A percentile compares a stretch with the other conserved stretches of the same genome.
These are phyloP conservation scores for Chaenocephalus aceratus DNA, from an alignment of 2,113 vertebrate genomes.

Conservation along the genomic window DNA sequence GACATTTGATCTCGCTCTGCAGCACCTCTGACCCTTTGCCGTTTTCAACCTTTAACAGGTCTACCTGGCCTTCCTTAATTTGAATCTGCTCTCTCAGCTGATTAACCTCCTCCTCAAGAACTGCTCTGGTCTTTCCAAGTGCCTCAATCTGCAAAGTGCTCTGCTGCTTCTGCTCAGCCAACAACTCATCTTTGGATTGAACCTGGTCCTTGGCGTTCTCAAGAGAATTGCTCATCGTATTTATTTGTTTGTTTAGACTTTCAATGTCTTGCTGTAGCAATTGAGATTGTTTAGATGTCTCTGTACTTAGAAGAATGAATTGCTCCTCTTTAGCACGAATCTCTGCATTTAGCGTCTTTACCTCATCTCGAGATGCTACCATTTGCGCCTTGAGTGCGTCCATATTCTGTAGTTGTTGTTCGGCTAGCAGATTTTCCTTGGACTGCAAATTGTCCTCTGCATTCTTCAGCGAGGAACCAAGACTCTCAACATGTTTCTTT, in stretches of 20 bases:
- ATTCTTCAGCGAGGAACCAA: constrained; percentile 71
- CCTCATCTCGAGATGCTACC: constrained; percentile 47
- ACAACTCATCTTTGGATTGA: constrained; percentile 27
- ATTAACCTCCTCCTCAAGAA: constrained; percentile 32
- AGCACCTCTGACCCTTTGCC: constrained; percentile 42
- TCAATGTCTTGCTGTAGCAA: constrained; percentile 37
- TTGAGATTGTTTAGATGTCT: constrained; percentile 25
- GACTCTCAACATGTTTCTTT: constrained; percentile 75
- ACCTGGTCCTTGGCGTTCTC: background rate
- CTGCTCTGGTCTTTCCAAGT: background rate
- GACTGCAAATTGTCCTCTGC: constrained; percentile 75
- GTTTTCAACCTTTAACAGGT: constrained; percentile 22
- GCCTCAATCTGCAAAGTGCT: background rate
- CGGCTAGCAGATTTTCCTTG: constrained; percentile 39
- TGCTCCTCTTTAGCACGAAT: constrained; percentile 53
- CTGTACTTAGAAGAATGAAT: constrained; percentile 19
- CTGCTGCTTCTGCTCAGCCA: constrained; percentile 30
- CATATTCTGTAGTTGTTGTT: constrained; percentile 29
- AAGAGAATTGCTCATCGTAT: constrained; percentile 45
- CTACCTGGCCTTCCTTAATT: constrained; percentile 21
- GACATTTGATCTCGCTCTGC: constrained; percentile 45
- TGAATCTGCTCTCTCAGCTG: constrained; percentile 36
- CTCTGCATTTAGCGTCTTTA: constrained; percentile 45
- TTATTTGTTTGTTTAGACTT: constrained; percentile 68
- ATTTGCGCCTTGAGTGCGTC: constrained; percentile 39